Percentiles rank a stretch among this genome's conserved stretches.
These are phyloP conservation scores for Dolichotis patagonum DNA, from an alignment of 2,113 vertebrate genomes.

Conservation along the genomic window DNA sequence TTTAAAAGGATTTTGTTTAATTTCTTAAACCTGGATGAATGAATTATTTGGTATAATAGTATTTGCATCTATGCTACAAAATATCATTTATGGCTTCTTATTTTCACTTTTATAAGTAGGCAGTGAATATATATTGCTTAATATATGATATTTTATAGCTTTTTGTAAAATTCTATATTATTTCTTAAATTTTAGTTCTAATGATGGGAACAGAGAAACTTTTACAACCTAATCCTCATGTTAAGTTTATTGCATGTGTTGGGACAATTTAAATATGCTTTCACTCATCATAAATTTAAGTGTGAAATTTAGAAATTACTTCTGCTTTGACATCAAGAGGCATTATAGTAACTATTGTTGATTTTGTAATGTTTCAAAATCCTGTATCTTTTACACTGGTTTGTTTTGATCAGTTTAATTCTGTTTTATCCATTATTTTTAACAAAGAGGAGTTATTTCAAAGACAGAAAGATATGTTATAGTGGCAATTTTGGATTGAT, in stretches of 20 bases:
- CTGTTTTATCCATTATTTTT: no score
- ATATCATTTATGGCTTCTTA: not conserved
- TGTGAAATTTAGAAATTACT: not conserved
- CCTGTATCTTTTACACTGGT: no score
- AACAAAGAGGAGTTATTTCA: no score
- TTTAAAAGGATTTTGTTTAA: conserved; percentile 25
- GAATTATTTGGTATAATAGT: not conserved
- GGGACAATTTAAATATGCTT: conserved; percentile 9
- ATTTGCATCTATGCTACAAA: not conserved
- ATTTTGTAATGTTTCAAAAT: no score
- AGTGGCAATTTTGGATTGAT: no score
- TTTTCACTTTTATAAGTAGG: not conserved
- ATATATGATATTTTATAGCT: not conserved
- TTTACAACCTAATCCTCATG: not conserved
- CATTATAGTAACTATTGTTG: no score
- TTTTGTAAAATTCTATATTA: not conserved
- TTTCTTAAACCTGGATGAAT: not conserved
- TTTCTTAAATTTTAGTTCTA: not conserved
- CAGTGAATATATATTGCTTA: not conserved
- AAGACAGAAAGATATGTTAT: no score
- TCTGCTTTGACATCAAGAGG: no score
- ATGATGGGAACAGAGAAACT: not conserved
- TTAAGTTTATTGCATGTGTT: not conserved
- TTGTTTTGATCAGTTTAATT: no score
- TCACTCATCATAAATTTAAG: conserved; percentile 18